Evolutionary conservation across 2,797 vertebrate species (phyloP).

Genomic region (Morus bassanus): DNA sequence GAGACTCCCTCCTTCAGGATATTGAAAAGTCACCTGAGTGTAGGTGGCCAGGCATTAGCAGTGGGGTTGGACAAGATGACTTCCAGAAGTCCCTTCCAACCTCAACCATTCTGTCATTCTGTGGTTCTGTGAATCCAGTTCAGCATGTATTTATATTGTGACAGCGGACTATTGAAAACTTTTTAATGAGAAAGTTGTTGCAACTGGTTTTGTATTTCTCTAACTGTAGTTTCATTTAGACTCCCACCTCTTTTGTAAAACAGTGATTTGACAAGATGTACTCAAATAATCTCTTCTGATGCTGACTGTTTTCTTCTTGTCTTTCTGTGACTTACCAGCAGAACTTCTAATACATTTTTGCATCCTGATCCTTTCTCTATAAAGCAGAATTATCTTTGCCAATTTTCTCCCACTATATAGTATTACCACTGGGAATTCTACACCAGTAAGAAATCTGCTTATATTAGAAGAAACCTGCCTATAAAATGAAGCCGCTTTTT

Average conservation of each 20-base stretch:
- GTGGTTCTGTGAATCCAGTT: not conserved
- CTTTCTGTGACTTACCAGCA: not conserved
- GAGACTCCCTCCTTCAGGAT: not conserved
- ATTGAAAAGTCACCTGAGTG: not conserved
- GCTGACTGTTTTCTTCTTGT: not conserved
- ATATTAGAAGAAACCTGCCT: not conserved
- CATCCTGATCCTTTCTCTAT: not conserved
- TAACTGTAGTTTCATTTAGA: not conserved
- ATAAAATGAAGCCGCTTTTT: not conserved
- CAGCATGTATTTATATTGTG: not conserved
- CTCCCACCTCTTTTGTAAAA: not conserved
- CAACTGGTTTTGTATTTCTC: not conserved
- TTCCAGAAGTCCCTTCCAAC: not conserved
- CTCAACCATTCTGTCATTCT: not conserved
- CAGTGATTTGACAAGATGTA: not conserved
- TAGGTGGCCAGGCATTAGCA: not conserved
- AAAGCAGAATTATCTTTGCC: not conserved
- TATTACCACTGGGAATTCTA: not conserved
- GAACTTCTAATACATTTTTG: not conserved
- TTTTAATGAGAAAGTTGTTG: not conserved
- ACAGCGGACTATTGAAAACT: not conserved
- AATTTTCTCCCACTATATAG: not conserved
- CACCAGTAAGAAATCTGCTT: not conserved
- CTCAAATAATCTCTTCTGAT: not conserved
- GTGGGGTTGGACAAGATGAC: accelerated